Conservation (phyloP, 1,140 invertebrate species). For the Pectinophora gossypiella region DNA sequence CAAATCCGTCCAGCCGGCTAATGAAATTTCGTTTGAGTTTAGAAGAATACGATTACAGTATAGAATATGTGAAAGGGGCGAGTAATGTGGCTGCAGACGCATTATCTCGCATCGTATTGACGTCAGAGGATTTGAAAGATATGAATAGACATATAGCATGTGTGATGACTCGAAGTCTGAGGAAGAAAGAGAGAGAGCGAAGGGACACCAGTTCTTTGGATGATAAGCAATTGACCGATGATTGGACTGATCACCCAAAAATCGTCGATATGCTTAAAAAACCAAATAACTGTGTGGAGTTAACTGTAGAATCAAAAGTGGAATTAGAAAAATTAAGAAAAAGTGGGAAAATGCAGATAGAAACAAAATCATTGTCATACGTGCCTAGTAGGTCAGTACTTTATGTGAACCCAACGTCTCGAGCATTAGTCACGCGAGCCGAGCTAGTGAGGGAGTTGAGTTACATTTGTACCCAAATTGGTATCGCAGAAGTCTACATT, state of each 20-base stretch:
- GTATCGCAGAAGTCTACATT: neutral
- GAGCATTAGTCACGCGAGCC: neutral
- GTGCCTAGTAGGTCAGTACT: too few relatives aligned
- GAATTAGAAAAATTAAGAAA: neutral
- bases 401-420: neutral
- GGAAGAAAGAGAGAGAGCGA: too few relatives aligned
- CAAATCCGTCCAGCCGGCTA: too few relatives aligned
- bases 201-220: too few relatives aligned
- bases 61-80: slow-evolving; percentile 35
- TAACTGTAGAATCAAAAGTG: too few relatives aligned
- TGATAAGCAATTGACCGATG: too few relatives aligned
- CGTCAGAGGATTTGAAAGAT: slow-evolving; percentile 2
- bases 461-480: neutral
- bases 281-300: neutral
- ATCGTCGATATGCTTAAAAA: slow-evolving; percentile 1
- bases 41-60: slow-evolving; percentile 47
- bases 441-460: slow-evolving; percentile 3
- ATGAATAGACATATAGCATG: neutral
- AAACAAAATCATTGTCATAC: neutral
- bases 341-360: neutral
- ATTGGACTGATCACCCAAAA: slow-evolving; percentile 1
- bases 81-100: slow-evolving; percentile 17
- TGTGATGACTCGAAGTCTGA: slow-evolving; percentile 6
- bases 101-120: neutral
- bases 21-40: slow-evolving; percentile 15